Evolutionary conservation across 2,888 invertebrate species (phyloP), one percentile per base, ranked within the genome.

Genomic region (Cryptosula pallasiana): DNA sequence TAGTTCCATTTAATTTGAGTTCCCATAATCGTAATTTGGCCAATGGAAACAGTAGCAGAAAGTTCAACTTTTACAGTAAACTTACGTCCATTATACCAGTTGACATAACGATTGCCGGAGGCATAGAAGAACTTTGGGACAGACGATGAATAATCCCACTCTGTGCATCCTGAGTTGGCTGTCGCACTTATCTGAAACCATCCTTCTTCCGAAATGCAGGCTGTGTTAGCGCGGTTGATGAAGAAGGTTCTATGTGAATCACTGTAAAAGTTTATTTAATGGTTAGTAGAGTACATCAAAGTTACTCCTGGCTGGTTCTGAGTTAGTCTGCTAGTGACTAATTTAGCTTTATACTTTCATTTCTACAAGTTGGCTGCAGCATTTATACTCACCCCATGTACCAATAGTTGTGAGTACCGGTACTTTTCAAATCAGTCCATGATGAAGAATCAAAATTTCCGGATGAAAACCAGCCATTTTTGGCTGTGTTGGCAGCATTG

Each of bases 381-480:
- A n/a, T n/a, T n/a, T n/a, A 45, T 13, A 45, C 45, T 45, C 45
- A 45, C 45, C 9, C 5, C 45, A 45, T 45, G 20, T 5, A 13
- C 45, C 45, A 45, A 45, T 45, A 45, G 45, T 45, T 45, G 45
- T 45, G 45, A 20, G 45, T 13, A 45, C 5, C 45, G 20, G 20
- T 13, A 27, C 27, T 27, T 2, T 20, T 16, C 25, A 32, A n/a
- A 32, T 32, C 63, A 32, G 32, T 13, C 13, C 23, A 57, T 5
- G 57, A 57, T 13, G 57, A n/a, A 25, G n/a, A n/a, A n/a, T n/a
- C 57, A 57, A 57, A 57, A n/a, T 57, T 57, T 5, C 25, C 25
- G 57, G 16, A 13, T 5, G 57, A 57, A n/a, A 57, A 63, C 63
- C 63, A 63, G 63, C n/a, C 32, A n/a, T 20, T 63, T 2, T n/a